These are phyloP conservation scores for Charaxes varanes DNA, from an alignment of 1,140 invertebrate species.

Conservation along the genomic window DNA sequence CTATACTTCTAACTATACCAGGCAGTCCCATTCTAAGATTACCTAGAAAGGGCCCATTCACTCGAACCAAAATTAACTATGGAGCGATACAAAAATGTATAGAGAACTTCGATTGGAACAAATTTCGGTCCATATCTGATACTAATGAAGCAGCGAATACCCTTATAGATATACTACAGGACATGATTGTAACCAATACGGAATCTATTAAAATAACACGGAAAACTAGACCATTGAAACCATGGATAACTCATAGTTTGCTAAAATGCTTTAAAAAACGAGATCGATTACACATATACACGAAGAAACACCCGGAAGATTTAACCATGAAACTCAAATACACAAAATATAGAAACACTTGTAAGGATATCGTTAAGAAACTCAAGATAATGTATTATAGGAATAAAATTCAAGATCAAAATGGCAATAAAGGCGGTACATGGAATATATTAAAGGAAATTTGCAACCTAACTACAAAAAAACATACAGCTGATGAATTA, in stretches of 20 bases:
- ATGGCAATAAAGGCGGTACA: conserved; percentile 1
- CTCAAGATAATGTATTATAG: neutral
- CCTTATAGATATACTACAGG: neutral
- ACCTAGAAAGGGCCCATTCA: neutral
- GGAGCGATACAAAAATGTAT: conserved; percentile 1
- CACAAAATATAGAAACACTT: conserved; percentile 1
- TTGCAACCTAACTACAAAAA: neutral
- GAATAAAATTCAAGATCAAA: neutral
- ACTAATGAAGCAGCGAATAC: neutral
- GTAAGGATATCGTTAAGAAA: conserved; percentile 2
- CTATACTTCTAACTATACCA: neutral
- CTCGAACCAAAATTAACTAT: neutral
- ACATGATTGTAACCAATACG: conserved; percentile 1
- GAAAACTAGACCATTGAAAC: conserved; percentile 1
- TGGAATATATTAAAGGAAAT: conserved; percentile 6
- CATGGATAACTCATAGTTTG: conserved; percentile 1
- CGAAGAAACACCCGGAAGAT: conserved; percentile 4
- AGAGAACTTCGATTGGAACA: neutral
- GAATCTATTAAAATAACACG: neutral
- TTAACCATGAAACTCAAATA: neutral
- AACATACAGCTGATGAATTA: neutral
- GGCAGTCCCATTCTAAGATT: neutral
- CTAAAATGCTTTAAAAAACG: conserved; percentile 5
- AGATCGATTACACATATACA: conserved; percentile 1
- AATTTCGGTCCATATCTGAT: neutral